Evolutionary conservation across 2,113 vertebrate species (phyloP), one percentile per base, ranked within the genome.

Genomic region (Benitochromis conjunctus): DNA sequence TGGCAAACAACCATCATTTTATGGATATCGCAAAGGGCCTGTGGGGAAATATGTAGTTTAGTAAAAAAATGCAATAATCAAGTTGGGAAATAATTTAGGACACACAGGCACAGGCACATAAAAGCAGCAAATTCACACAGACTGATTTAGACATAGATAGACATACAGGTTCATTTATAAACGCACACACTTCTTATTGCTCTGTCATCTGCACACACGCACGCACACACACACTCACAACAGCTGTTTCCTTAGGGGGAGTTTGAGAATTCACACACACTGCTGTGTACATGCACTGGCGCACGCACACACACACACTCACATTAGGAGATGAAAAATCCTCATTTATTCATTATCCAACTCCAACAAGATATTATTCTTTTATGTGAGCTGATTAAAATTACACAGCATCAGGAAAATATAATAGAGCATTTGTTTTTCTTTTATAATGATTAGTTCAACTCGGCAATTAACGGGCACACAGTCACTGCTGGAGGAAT

Each of bases 31-130:
- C 60, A 85, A 95, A 86, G 3, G 29, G 91, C 87, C 94, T 79
- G 43, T 56, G 24, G 94, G 93, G 93, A 94, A 94, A 92, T 90
- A 90, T 89, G 88, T 86, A 88, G 92, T 93, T 94, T 91, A 88
- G 86, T 85, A 83, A 76, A 74, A 74, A 78, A 86, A 54, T 54
- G 66, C 51, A 90, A 88, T 85, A 93, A 92, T 87, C 82, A 89
- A 92, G 89, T 93, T 88, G 74, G 85, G 54, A 83, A 94, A 91
- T 91, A 88, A 94, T 92, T 92, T 92, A 88, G 69, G 62, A 76
- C 80, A 78, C 88, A 79, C 84, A 79, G 80, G 66, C 41, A 1
- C 82, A 86, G 26, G 36, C 80, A 82, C 88, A 88, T 82, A 66
- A 80, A 82, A 57, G 36, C 57, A 54, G 12, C 21, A 57, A 53